Percentiles rank a stretch among this genome's conserved stretches.
Conservation (phyloP, 2,113 vertebrate species). For the Dicaeum eximium region DNA sequence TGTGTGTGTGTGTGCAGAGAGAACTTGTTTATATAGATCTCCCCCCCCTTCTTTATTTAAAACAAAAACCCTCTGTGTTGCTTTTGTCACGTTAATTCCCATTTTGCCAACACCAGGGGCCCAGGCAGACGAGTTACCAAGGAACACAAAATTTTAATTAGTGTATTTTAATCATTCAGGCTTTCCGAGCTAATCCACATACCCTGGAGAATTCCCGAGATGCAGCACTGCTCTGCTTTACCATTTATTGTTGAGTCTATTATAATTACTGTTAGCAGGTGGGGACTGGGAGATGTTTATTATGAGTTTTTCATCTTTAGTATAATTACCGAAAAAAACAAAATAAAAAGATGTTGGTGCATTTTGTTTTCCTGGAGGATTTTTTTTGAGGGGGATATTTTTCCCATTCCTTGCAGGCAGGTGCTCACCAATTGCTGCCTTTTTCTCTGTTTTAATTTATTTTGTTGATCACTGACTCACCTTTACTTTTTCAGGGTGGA, state of each 20-base stretch:
- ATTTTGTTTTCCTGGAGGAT: conserved; percentile 92
- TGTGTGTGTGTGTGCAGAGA: conserved; percentile 47
- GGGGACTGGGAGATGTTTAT: conserved; percentile 99
- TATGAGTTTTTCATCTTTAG: conserved; percentile 99
- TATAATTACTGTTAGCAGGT: conserved; percentile 99
- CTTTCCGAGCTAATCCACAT: conserved; percentile 99
- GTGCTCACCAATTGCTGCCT: conserved; percentile 60
- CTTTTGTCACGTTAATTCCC: conserved; percentile 99
- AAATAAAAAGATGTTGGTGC: conserved; percentile 97
- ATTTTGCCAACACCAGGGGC: conserved; percentile 99
- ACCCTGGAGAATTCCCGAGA: conserved; percentile 99
- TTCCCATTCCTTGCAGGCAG: conserved; percentile 63
- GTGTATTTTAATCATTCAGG: conserved; percentile 99
- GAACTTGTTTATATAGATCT: conserved; percentile 96
- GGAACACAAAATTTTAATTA: conserved; percentile 99
- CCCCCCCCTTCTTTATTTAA: conserved; percentile 88
- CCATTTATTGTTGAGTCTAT: conserved; percentile 99
- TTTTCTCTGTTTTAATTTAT: conserved; percentile 41
- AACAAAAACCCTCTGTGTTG: conserved; percentile 90
- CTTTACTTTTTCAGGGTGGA: conserved; percentile 10
- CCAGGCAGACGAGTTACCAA: conserved; percentile 99
- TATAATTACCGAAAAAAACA: conserved; percentile 99
- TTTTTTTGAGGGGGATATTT: conserved; percentile 70
- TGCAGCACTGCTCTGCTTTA: conserved; percentile 99
- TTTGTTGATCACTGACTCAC: conserved; percentile 36